Conservation (phyloP, 1,140 invertebrate species). For the Drosophila orosa region DNA sequence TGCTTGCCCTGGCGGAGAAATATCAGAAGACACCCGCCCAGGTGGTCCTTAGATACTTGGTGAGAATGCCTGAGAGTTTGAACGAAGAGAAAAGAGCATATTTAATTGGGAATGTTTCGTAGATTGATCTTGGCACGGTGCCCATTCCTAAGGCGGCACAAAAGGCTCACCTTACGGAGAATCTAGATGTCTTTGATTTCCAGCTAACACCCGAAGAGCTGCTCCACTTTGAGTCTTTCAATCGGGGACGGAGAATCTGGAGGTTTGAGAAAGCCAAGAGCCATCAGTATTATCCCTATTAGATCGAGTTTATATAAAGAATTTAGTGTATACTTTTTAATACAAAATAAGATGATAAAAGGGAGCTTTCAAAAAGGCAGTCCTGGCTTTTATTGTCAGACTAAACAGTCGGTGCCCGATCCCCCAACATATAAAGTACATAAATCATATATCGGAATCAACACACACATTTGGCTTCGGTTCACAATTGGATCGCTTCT, state of each 20-base stretch:
- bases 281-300: conserved; percentile 56
- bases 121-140: conserved; percentile 90
- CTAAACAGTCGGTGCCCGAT: not conserved
- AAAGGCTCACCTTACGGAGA: conserved; percentile 88
- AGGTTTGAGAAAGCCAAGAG: conserved; percentile 58
- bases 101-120: conserved; percentile 38
- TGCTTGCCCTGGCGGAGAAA: conserved; percentile 87
- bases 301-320: not conserved
- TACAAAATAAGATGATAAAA: not conserved
- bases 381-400: not conserved
- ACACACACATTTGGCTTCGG: not conserved
- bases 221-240: conserved; percentile 86
- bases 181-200: conserved; percentile 92
- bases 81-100: not conserved
- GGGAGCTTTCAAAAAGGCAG: too few species aligned
- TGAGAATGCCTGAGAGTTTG: conserved; percentile 25
- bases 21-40: conserved; percentile 89
- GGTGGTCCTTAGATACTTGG: conserved; percentile 87
- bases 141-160: conserved; percentile 93
- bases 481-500: not conserved
- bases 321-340: not conserved
- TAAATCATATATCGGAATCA: not conserved
- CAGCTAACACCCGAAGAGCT: conserved; percentile 87
- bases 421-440: not conserved
- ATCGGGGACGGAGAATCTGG: conserved; percentile 70